phyloP scores from a whole-genome alignment of 1,140 invertebrate genomes.

The Acromyrmex charruanus region DNA sequence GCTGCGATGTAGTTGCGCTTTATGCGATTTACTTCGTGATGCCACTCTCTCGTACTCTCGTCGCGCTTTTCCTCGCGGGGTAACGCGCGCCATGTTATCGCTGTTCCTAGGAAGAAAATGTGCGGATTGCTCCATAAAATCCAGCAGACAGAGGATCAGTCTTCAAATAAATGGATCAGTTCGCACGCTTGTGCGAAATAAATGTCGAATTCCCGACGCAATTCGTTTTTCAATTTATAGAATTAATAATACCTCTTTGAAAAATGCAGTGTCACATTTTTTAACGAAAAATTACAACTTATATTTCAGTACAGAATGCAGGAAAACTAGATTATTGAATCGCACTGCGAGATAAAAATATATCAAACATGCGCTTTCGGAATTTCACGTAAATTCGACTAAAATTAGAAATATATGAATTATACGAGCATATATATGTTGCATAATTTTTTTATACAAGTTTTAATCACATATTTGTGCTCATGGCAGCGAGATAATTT shows the following conservation, averaged over 20 bases:
- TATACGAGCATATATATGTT: neutral
- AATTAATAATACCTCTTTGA: slow-evolving; percentile 17
- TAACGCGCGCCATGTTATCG: slow-evolving; percentile 34
- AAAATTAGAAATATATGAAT: neutral
- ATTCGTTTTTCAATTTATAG: slow-evolving; percentile 42
- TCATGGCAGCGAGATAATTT: neutral
- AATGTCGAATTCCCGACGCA: slow-evolving; percentile 24
- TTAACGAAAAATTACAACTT: slow-evolving; percentile 10
- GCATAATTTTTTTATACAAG: neutral
- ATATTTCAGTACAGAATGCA: neutral
- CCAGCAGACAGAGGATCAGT: neutral
- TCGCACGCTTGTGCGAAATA: slow-evolving; percentile 35
- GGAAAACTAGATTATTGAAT: slow-evolving; percentile 17
- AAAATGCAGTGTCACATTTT: slow-evolving; percentile 25
- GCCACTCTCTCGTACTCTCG: slow-evolving; percentile 11
- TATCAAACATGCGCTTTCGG: neutral
- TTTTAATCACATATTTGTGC: neutral
- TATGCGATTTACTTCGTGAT: slow-evolving; percentile 59
- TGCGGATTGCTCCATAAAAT: slow-evolving; percentile 41
- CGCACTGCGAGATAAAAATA: neutral
- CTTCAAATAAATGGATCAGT: slow-evolving; percentile 49
- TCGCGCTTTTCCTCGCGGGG: slow-evolving; percentile 33
- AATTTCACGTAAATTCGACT: neutral
- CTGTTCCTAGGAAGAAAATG: slow-evolving; percentile 25
- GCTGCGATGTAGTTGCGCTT: slow-evolving; percentile 42